Base-by-base conservation (phyloP, 2,888 invertebrate species). In the Serrognathus titanus region DNA sequence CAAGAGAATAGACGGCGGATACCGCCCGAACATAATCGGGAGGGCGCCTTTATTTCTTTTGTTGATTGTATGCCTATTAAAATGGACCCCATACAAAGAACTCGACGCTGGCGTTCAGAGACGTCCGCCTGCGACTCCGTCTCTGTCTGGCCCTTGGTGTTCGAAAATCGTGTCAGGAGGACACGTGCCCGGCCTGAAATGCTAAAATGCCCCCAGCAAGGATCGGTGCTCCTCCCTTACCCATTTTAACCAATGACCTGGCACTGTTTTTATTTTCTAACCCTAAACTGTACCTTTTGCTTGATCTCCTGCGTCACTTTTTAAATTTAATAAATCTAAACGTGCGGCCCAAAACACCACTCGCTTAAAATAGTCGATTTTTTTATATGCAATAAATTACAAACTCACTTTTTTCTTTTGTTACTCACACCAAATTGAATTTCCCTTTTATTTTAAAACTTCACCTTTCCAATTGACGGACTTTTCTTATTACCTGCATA, bases 31-130 rank as follows among this genome's bases (percentile, higher is more conserved):
- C 56, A 57, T 55, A 55, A 59, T 57, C 53, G 51, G 53, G 48
- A 48, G 57, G 62, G 54, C 57, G 56, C 61, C 61, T 63, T 58
- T 60, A 64, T 64, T 71, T 62, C 55, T 61, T 64, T 71, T 62
- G 74, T 61, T 66, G 69, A 64, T 69, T 74, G 73, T 63, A 62
- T 59, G 62, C 69, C 73, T 73, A 76, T 75, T 76, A 76, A 75
- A 75, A 73, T 70, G 75, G 77, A 76, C 76, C 77, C 77, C 76
- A 76, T 76, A 75, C 75, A 75, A 75, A 76, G 77, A 65, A 66
- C 55, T 55, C 57, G 63, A 55, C 46, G 50, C 52, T 54, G 61
- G 43, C 12, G 10, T 12, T 12, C n/a, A 39, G 11, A 12, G 39
- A 39, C 39, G 39, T 53, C 52, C 57, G 48, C 50, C 39, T 57